Conservation (phyloP, 92 coral and sea anemone species). For the Epizoanthus fatuus region DNA sequence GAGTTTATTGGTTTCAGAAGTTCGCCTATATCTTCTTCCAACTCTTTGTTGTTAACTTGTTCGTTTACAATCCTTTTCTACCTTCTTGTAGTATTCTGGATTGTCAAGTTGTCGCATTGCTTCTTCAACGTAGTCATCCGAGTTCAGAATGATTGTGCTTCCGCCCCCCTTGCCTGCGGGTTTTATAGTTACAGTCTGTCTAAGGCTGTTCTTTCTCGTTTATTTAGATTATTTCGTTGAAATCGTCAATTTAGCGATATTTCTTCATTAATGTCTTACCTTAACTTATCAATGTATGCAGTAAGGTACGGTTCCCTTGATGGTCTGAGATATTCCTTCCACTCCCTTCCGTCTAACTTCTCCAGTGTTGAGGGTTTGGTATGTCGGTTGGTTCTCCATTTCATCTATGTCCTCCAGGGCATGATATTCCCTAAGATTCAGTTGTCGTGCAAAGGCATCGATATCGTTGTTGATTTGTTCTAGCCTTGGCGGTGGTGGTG, state of each 20-base stretch:
- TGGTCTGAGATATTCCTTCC: constrained; percentile 22
- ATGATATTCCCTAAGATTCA: constrained; percentile 44
- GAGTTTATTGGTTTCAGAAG: too few species aligned
- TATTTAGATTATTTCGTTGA: too few species aligned
- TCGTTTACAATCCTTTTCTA: constrained; percentile 41
- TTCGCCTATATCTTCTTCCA: too few species aligned
- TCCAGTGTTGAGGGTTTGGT: constrained; percentile 31
- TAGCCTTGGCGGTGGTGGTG: too few species aligned
- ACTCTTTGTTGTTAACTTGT: too few species aligned
- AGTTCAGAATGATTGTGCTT: constrained; percentile 29
- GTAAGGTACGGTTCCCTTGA: constrained; percentile 35
- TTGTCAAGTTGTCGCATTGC: constrained; percentile 24
- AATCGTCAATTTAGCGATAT: too few species aligned
- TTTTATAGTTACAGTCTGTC: too few species aligned
- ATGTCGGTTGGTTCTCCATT: constrained; percentile 25
- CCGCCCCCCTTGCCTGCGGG: background rate
- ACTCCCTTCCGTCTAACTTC: constrained; percentile 31
- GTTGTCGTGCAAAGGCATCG: constrained; percentile 42
- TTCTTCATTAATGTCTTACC: too few species aligned
- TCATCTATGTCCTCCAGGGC: constrained; percentile 38
- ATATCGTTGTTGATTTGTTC: constrained; percentile 3
- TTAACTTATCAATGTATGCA: constrained; percentile 18
- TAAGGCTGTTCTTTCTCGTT: too few species aligned
- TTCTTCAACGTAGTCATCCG: constrained; percentile 18
- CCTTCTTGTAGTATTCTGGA: constrained; percentile 26